Evolutionary conservation across 2,797 vertebrate species (phyloP).

Genomic region (Peromyscus eremicus): DNA sequence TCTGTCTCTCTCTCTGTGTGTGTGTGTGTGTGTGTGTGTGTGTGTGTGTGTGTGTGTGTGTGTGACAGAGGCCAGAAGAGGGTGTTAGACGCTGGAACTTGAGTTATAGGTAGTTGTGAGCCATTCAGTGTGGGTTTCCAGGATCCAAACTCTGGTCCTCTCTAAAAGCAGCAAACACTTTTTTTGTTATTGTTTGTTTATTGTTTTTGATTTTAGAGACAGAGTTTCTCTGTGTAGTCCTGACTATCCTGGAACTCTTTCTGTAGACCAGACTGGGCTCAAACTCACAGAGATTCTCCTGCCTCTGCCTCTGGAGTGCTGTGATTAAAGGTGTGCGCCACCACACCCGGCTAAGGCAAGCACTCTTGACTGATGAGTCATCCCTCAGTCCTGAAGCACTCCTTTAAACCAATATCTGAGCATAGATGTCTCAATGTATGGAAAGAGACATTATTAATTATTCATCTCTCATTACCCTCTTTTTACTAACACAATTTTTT

Average conservation of each 20-base stretch:
- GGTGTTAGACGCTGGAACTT: too few relatives aligned
- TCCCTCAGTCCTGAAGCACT: not conserved
- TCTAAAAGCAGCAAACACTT: not conserved
- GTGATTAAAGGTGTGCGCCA: not conserved
- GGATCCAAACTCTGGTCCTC: not conserved
- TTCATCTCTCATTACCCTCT: too few relatives aligned
- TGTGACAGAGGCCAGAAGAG: not conserved
- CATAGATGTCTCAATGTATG: not conserved
- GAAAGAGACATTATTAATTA: conserved; percentile 18
- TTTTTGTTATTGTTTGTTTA: not conserved
- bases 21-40: not conserved
- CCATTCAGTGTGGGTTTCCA: not conserved
- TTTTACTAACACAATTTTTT: too few relatives aligned
- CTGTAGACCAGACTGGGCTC: not conserved
- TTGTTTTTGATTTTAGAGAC: not conserved
- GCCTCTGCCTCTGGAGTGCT: not conserved
- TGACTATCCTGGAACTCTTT: not conserved
- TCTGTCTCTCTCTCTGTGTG: not conserved
- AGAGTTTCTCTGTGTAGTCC: not conserved
- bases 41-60: too few relatives aligned
- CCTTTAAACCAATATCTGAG: not conserved
- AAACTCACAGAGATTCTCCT: not conserved
- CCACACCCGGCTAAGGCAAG: not conserved
- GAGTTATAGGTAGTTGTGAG: not conserved
- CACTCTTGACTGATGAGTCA: not conserved